Evolutionary conservation across 2,888 invertebrate species (phyloP).

Genomic region (Malacosoma neustria): DNA sequence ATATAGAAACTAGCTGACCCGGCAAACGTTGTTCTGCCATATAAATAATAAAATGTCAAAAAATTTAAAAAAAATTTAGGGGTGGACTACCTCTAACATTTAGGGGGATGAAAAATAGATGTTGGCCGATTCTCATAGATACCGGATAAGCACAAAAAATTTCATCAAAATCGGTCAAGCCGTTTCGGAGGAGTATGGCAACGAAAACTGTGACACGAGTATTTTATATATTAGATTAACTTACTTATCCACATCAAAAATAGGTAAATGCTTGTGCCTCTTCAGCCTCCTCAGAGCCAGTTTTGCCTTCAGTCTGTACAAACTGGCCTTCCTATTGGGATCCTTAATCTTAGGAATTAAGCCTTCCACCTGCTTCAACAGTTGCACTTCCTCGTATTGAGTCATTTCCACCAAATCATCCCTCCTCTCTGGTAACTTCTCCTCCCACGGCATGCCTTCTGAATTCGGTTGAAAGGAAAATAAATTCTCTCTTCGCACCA

Average conservation of each 20-base stretch:
- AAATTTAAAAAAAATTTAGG: too few species aligned
- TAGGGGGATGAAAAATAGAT: too few species aligned
- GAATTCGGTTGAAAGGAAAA: constrained; percentile 50
- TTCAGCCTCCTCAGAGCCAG: constrained; percentile 50
- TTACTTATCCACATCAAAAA: constrained; percentile 64
- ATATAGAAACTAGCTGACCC: too few species aligned
- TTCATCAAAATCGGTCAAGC: too few species aligned
- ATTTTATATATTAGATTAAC: constrained; percentile 14
- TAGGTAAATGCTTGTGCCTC: constrained; percentile 52
- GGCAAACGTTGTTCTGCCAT: too few species aligned
- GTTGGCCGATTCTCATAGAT: too few species aligned
- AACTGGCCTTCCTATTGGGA: constrained; percentile 31
- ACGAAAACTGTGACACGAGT: too few species aligned
- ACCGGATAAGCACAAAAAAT: too few species aligned
- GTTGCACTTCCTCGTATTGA: constrained; percentile 60
- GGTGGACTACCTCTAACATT: too few species aligned
- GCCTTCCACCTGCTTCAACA: constrained; percentile 54
- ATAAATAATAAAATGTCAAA: too few species aligned
- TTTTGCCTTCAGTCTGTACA: constrained; percentile 45
- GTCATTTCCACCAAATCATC: constrained; percentile 40
- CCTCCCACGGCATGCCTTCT: constrained; percentile 47
- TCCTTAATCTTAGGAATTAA: constrained; percentile 43
- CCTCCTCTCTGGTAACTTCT: constrained; percentile 18
- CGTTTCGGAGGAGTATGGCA: too few species aligned
- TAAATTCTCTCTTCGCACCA: constrained; percentile 31